A percentile compares a stretch with the other conserved stretches of the same genome.
Conservation (phyloP, 1,140 invertebrate genomes). For the Heliconius nattereri region DNA sequence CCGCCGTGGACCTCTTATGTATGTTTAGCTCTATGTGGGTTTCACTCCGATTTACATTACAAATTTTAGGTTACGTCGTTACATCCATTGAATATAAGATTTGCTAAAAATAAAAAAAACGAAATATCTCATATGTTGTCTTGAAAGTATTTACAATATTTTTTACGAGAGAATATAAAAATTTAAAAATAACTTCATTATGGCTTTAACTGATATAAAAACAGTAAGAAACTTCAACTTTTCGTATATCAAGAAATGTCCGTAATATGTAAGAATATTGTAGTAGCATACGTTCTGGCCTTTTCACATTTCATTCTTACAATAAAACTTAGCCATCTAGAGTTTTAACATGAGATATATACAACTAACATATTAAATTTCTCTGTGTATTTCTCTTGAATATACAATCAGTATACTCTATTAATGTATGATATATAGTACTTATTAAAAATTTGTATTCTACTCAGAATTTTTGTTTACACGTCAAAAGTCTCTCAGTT, state of each 20-base stretch:
- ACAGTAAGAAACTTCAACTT: background rate
- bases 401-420: no score
- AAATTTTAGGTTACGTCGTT: conserved; percentile 44
- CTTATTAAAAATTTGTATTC: no score
- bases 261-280: background rate
- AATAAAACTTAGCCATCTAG: conserved; percentile 3
- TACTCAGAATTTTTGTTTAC: no score
- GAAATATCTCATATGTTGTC: background rate
- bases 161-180: background rate
- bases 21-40: conserved; percentile 53
- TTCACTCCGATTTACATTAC: conserved; percentile 47
- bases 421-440: no score
- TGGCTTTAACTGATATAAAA: background rate
- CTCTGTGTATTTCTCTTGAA: background rate
- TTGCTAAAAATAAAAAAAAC: background rate
- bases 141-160: background rate
- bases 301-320: conserved; percentile 21
- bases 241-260: background rate
- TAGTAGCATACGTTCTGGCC: conserved; percentile 8
- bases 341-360: background rate
- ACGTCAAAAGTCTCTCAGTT: no score
- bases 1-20: conserved; percentile 63
- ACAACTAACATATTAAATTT: background rate
- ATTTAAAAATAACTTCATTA: background rate
- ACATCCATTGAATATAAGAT: background rate